phyloP scores from a whole-genome alignment of 2,113 vertebrate species.

The Phalacrocorax carbo region DNA sequence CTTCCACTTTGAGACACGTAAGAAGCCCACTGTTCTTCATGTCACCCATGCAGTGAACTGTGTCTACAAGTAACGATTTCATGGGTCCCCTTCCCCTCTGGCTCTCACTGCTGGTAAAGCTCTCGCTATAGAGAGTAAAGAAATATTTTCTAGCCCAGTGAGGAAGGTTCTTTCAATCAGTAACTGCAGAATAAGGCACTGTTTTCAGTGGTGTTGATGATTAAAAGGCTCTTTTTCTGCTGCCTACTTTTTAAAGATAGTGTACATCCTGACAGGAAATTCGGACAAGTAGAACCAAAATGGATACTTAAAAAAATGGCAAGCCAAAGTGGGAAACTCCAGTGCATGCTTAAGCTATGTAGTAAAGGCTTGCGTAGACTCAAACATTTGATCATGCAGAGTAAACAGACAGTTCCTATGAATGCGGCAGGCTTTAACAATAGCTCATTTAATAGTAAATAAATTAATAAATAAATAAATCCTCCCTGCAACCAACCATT shows the following conservation, averaged over 20 bases:
- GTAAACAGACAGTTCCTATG: background rate
- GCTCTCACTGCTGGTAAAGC: background rate
- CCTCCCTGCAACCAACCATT: background rate
- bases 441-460: background rate
- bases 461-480: background rate
- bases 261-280: slow-evolving; percentile 20
- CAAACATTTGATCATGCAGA: background rate
- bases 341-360: background rate
- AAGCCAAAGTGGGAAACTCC: background rate
- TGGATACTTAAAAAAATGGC: background rate
- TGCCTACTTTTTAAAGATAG: slow-evolving; percentile 1
- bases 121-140: background rate
- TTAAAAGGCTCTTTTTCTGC: slow-evolving; percentile 29
- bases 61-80: background rate
- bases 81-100: background rate
- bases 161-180: background rate
- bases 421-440: background rate
- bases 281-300: background rate
- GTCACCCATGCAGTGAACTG: background rate
- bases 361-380: background rate
- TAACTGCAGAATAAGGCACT: slow-evolving; percentile 3
- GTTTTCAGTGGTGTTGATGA: background rate
- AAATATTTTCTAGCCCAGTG: background rate
- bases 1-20: background rate
- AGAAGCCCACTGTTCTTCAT: background rate